Evolutionary conservation across 2,888 invertebrate genomes (phyloP).

Genomic region (Scrobipalpa atriplicella): DNA sequence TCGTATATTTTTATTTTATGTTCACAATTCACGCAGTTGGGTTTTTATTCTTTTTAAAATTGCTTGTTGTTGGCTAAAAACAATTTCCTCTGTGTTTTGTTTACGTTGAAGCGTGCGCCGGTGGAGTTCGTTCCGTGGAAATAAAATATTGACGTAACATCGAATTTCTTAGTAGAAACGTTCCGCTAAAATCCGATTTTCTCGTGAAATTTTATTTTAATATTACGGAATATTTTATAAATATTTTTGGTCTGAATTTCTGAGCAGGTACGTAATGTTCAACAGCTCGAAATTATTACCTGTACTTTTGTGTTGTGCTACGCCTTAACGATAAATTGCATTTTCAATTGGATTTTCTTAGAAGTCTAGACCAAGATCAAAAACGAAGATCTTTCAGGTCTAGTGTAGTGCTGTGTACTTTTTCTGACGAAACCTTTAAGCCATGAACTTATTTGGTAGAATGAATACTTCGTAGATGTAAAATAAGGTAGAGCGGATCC

Average conservation of each 20-base stretch:
- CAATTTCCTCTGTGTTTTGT: slow-evolving; percentile 75
- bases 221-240: neutral
- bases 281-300: too few species aligned
- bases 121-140: slow-evolving; percentile 48
- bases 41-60: neutral
- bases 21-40: neutral
- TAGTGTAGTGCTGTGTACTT: too few species aligned
- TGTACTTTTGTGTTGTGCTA: too few species aligned
- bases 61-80: slow-evolving; percentile 49
- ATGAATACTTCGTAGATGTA: too few species aligned
- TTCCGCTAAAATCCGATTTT: neutral
- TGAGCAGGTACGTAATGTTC: neutral
- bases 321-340: too few species aligned
- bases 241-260: neutral
- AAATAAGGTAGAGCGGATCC: too few species aligned
- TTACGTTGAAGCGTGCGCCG: slow-evolving; percentile 56
- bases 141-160: slow-evolving; percentile 35
- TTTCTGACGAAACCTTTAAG: too few species aligned
- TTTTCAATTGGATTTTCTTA: too few species aligned
- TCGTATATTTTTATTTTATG: neutral
- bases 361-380: too few species aligned
- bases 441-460: too few species aligned
- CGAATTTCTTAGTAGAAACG: slow-evolving; percentile 30
- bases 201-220: neutral
- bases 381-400: too few species aligned